These are phyloP conservation scores for Coluber constrictor DNA, from an alignment of 2,797 vertebrate genomes.

Conservation along the genomic window DNA sequence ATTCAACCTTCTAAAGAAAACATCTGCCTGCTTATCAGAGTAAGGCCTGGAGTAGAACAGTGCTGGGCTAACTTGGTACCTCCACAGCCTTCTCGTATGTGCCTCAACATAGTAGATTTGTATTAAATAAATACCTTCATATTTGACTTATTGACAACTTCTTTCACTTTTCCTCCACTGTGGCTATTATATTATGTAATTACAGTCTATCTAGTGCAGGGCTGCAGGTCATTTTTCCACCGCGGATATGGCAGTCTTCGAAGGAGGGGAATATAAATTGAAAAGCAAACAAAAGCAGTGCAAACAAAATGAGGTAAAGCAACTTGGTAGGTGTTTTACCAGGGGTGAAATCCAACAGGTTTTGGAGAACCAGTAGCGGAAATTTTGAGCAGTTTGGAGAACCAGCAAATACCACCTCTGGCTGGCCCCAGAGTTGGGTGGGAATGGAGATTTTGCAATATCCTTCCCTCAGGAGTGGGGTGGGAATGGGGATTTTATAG, in stretches of 20 bases:
- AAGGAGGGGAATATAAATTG: background rate
- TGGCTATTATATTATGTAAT: background rate
- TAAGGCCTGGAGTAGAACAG: background rate
- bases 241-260: background rate
- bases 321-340: background rate
- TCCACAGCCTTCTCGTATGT: background rate
- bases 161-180: background rate
- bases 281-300: background rate
- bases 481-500: too few species aligned
- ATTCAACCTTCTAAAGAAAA: background rate
- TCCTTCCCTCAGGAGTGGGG: too few species aligned
- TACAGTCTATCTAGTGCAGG: background rate
- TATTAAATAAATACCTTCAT: background rate
- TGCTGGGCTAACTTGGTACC: background rate
- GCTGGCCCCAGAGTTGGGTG: too few species aligned
- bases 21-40: background rate
- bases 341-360: too few species aligned
- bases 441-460: too few species aligned
- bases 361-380: too few species aligned
- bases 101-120: background rate
- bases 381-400: too few species aligned
- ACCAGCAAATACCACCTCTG: too few species aligned
- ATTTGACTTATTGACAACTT: background rate
- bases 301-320: background rate
- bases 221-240: background rate